phyloP scores from a whole-genome alignment of 2,113 vertebrate species.

The Paradisaea rubra region DNA sequence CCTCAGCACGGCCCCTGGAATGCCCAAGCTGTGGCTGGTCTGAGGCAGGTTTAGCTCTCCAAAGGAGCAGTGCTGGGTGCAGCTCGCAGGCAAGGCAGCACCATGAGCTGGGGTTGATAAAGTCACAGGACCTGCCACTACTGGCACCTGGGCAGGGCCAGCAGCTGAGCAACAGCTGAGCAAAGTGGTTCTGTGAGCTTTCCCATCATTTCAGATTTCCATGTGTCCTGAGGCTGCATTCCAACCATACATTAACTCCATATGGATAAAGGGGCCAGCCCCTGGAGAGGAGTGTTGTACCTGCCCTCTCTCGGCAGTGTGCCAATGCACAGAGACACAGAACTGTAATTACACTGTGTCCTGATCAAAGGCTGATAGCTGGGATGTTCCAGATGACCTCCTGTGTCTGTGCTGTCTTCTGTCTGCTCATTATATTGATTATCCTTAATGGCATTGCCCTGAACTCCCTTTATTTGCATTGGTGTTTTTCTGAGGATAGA shows the following conservation, averaged over 20 bases:
- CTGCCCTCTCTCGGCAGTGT: not conserved
- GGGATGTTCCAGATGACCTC: not conserved
- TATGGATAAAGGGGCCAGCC: not conserved
- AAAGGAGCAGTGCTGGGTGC: not conserved
- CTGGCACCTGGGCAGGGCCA: not conserved
- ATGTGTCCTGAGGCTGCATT: not conserved
- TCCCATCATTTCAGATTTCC: not conserved
- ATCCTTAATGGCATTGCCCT: not conserved
- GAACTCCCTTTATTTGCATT: not conserved
- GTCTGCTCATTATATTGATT: not conserved
- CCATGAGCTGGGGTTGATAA: not conserved
- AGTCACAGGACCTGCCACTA: fast-evolving
- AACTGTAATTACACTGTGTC: not conserved
- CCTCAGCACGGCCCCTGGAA: not conserved
- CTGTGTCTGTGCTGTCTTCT: not conserved
- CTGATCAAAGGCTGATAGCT: not conserved
- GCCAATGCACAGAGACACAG: not conserved
- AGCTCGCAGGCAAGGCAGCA: not conserved
- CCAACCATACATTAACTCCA: fast-evolving
- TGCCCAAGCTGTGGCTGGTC: not conserved
- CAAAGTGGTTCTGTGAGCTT: not conserved
- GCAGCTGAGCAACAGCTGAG: not conserved
- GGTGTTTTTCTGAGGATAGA: not conserved
- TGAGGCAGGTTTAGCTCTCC: not conserved
- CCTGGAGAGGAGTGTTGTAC: fast-evolving